Conservation (phyloP, 1,140 invertebrate species). For the Caenorhabditis elegans region WBcel235 BX284605.5:3194001-3194500, state of each 20-base stretch:
- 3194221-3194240: conserved; percentile 32
- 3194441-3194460: background rate
- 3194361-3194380: conserved; percentile 50
- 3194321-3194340: conserved; percentile 42
- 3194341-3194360: conserved; percentile 41
- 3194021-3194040: background rate
- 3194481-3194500: no score
- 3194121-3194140: conserved; percentile 36
- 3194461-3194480: no score
- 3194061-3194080: conserved; percentile 10
- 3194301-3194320: conserved; percentile 49
- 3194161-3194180: conserved; percentile 44
- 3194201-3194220: conserved; percentile 27
- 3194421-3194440: conserved; percentile 47
- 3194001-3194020: background rate
- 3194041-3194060: background rate
- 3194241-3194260: conserved; percentile 45
- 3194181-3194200: conserved; percentile 47
- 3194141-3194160: conserved; percentile 2
- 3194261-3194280: conserved; percentile 33
- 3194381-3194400: conserved; percentile 46
- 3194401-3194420: conserved; percentile 46
- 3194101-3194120: conserved; percentile 47
- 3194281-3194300: conserved; percentile 42
- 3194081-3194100: conserved; percentile 41